phyloP scores from a whole-genome alignment of 2,113 vertebrate species.

The Nyctibius bracteatus region DNA sequence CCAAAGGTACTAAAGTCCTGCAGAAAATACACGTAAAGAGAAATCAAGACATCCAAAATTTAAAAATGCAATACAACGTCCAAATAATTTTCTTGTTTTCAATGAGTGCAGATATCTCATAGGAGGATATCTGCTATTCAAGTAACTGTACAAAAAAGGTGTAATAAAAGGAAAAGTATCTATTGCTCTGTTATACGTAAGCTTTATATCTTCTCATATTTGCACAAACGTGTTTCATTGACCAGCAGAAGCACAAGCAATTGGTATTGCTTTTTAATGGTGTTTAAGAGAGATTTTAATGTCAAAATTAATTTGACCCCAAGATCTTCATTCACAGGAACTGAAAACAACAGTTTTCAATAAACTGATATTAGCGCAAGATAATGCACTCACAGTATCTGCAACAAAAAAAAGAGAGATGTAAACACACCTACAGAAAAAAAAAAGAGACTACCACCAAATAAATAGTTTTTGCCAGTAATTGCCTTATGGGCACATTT shows the following conservation, averaged over 20 bases:
- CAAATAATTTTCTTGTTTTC: background rate
- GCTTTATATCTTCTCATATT: background rate
- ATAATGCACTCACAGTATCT: background rate
- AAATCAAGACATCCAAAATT: background rate
- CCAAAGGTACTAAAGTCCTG: background rate
- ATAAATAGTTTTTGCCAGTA: background rate
- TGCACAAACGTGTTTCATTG: background rate
- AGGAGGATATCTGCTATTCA: background rate
- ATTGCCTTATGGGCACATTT: slow-evolving; percentile 14
- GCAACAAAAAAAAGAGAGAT: background rate
- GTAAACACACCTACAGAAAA: background rate
- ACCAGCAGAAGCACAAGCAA: background rate
- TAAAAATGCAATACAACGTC: background rate
- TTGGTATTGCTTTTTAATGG: background rate
- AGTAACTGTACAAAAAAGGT: background rate
- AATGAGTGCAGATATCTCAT: background rate
- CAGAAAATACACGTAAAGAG: background rate
- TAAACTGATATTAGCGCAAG: background rate
- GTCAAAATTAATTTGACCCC: background rate
- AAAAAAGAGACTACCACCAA: background rate
- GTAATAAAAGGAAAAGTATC: background rate
- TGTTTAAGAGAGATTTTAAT: background rate
- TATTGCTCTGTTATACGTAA: background rate
- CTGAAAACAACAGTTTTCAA: background rate
- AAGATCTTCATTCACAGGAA: background rate